These are phyloP conservation scores for Drosophila algonquin DNA, from an alignment of 2,888 invertebrate species.

Conservation along the genomic window DNA sequence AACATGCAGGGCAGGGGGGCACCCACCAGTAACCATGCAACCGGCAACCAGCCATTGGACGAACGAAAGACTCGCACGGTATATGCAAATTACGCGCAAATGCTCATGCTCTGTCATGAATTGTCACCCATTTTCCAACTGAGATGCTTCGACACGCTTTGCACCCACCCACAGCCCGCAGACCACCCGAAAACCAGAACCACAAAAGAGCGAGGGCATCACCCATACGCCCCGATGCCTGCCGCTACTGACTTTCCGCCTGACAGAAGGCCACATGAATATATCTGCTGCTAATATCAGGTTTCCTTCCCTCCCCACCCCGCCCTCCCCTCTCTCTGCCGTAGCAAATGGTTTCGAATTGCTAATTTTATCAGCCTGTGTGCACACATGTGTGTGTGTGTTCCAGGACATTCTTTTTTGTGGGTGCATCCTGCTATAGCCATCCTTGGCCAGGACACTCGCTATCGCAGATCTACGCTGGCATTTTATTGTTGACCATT, in stretches of 20 bases:
- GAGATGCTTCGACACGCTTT: slow-evolving; percentile 74
- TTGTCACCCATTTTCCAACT: slow-evolving; percentile 79
- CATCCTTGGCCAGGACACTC: slow-evolving; percentile 4
- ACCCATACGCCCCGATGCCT: slow-evolving; percentile 52
- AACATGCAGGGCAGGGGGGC: slow-evolving; percentile 2
- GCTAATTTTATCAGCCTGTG: slow-evolving; percentile 75
- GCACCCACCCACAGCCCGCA: neutral
- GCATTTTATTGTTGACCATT: slow-evolving; percentile 68
- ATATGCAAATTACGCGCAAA: slow-evolving; percentile 76
- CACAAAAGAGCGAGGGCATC: slow-evolving; percentile 53
- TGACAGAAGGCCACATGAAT: slow-evolving; percentile 66
- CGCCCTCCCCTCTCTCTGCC: neutral
- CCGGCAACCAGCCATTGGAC: slow-evolving; percentile 26
- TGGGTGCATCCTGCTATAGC: slow-evolving; percentile 6
- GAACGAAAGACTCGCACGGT: slow-evolving; percentile 35
- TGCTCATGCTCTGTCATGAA: slow-evolving; percentile 73
- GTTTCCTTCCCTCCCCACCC: slow-evolving; percentile 32
- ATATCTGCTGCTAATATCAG: slow-evolving; percentile 78
- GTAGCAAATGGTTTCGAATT: slow-evolving; percentile 75
- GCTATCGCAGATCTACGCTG: slow-evolving; percentile 47
- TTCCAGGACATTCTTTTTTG: slow-evolving; percentile 29
- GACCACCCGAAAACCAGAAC: slow-evolving; percentile 9
- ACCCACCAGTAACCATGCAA: slow-evolving; percentile 4
- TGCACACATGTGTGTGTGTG: slow-evolving; percentile 18
- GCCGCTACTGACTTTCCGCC: slow-evolving; percentile 38